Percentiles rank a stretch among this genome's conserved stretches.
Evolutionary conservation across 1,140 invertebrate species (phyloP).

Genomic region (Andricus grossulariae): DNA sequence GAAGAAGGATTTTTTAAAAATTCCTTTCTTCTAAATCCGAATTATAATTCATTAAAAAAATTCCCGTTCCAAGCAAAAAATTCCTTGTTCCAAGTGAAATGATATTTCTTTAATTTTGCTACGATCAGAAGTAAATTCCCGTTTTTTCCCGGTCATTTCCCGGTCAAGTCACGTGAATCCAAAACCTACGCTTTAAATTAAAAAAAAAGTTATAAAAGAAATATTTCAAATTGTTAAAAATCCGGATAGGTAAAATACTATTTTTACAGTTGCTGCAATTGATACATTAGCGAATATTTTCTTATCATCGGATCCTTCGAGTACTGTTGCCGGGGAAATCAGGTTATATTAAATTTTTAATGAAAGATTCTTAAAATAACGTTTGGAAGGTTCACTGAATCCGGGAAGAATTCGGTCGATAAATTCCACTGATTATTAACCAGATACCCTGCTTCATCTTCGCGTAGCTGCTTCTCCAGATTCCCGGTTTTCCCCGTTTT

Average conservation of each 20-base stretch:
- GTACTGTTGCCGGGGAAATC: conserved; percentile 25
- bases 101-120: no score
- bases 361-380: conserved; percentile 57
- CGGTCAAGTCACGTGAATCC: no score
- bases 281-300: neutral
- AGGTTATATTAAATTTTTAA: conserved; percentile 50
- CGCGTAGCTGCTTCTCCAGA: neutral
- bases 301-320: conserved; percentile 1
- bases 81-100: no score
- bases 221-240: neutral
- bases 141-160: no score
- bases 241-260: neutral
- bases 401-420: conserved; percentile 51
- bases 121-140: no score
- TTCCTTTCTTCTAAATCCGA: no score
- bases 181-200: no score
- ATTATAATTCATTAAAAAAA: no score
- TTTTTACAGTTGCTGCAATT: neutral
- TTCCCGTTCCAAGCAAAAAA: no score
- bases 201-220: no score
- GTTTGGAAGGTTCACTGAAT: conserved; percentile 42
- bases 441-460: conserved; percentile 55
- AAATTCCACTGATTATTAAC: conserved; percentile 60
- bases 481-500: neutral
- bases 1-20: no score